Percentiles rank a stretch among this genome's conserved stretches.
phyloP scores from a whole-genome alignment of 2,113 vertebrate species.

The Sisor rabdophorus region DNA sequence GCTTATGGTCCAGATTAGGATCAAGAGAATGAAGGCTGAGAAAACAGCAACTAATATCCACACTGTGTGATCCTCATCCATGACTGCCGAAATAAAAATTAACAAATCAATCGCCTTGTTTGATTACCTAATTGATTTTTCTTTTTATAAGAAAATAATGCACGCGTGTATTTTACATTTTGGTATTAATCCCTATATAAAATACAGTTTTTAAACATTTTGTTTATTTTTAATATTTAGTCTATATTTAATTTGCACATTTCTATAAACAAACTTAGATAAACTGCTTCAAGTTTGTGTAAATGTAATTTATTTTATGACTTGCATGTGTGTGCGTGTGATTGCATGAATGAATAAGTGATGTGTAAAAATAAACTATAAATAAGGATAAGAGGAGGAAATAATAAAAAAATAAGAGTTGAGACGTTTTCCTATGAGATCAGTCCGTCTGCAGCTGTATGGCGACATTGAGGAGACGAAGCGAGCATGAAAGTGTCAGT shows the following conservation, averaged over 20 bases:
- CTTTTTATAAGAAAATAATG: too few relatives aligned
- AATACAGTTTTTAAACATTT: too few relatives aligned
- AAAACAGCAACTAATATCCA: constrained; percentile 80
- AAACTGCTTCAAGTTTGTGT: too few relatives aligned
- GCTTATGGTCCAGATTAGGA: constrained; percentile 75
- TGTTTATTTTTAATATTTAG: too few relatives aligned
- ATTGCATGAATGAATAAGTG: neutral
- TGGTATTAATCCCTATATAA: too few relatives aligned
- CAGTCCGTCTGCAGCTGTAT: neutral
- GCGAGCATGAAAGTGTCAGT: too few relatives aligned
- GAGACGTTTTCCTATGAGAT: neutral
- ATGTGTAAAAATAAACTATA: constrained; percentile 3
- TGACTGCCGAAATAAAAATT: constrained; percentile 63
- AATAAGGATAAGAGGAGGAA: neutral
- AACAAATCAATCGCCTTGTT: too few relatives aligned
- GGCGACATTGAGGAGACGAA: neutral
- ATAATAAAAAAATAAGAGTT: neutral
- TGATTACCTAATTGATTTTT: too few relatives aligned
- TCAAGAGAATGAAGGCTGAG: constrained; percentile 74
- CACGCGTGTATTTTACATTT: too few relatives aligned
- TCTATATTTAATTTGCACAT: too few relatives aligned
- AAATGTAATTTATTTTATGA: too few relatives aligned
- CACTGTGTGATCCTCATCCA: constrained; percentile 68
- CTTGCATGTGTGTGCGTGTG: neutral
- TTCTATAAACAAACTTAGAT: too few relatives aligned